A percentile compares a stretch with the other conserved stretches of the same genome.
These are phyloP conservation scores for Drosophila tani DNA, from an alignment of 1,140 invertebrate genomes.

Conservation along the genomic window DNA sequence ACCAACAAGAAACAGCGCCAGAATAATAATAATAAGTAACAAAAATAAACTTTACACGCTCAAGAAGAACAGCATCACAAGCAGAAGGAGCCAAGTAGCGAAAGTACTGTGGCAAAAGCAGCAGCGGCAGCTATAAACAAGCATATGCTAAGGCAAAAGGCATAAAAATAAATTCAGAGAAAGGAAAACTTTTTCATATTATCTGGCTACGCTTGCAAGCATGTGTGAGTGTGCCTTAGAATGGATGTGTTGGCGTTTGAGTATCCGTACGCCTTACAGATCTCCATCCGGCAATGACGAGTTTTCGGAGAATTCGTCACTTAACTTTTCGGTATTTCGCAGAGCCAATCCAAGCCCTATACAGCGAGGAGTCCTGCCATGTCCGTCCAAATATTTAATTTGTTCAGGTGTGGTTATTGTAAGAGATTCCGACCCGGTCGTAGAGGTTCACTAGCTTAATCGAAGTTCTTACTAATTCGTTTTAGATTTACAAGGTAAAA, in stretches of 20 bases:
- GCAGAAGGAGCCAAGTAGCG: not conserved
- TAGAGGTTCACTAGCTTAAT: too few species aligned
- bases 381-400: too few species aligned
- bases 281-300: conserved; percentile 14
- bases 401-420: too few species aligned
- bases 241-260: conserved; percentile 23
- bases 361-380: too few species aligned
- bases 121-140: conserved; percentile 64
- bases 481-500: not conserved
- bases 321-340: conserved; percentile 2
- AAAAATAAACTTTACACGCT: conserved; percentile 79
- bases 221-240: conserved; percentile 17
- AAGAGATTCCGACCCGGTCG: too few species aligned
- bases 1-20: conserved; percentile 50
- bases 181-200: conserved; percentile 71
- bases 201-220: conserved; percentile 47
- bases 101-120: conserved; percentile 7
- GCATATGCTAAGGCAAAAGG: conserved; percentile 74
- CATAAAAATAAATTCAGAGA: conserved; percentile 72
- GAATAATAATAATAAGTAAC: conserved; percentile 79
- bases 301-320: conserved; percentile 18
- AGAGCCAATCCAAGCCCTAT: not conserved
- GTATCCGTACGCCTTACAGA: conserved; percentile 10
- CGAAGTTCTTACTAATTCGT: too few species aligned
- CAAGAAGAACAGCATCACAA: conserved; percentile 31